Percentiles rank a stretch among this genome's conserved stretches.
Conservation (phyloP, 1,140 invertebrate species). For the Microplitis demolitor region DNA sequence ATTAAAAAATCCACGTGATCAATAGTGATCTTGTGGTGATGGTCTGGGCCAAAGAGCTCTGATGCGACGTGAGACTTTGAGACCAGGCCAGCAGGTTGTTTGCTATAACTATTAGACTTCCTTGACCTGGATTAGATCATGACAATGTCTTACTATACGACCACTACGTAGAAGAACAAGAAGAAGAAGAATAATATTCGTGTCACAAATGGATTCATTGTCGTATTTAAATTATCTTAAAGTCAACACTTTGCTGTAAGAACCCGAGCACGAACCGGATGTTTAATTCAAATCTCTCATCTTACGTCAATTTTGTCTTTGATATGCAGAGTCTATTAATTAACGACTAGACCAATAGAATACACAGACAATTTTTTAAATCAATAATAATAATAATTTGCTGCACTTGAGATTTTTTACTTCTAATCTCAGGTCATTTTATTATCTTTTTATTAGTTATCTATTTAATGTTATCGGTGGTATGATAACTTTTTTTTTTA, state of each 20-base stretch:
- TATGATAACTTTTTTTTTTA: too few relatives aligned
- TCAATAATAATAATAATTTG: too few relatives aligned
- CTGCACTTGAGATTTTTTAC: too few relatives aligned
- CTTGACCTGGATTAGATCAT: constrained; percentile 21
- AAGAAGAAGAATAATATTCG: neutral
- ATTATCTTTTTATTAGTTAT: too few relatives aligned
- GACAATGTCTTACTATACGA: neutral
- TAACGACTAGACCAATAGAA: too few relatives aligned
- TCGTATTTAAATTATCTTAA: neutral
- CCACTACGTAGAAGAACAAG: too few relatives aligned
- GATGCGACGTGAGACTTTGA: too few relatives aligned
- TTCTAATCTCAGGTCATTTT: too few relatives aligned
- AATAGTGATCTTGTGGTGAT: neutral
- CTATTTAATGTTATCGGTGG: too few relatives aligned
- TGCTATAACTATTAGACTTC: neutral
- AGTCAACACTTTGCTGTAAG: neutral
- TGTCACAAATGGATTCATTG: constrained; percentile 1
- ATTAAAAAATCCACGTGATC: constrained; percentile 7
- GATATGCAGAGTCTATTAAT: neutral
- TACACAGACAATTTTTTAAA: too few relatives aligned
- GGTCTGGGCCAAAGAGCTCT: too few relatives aligned
- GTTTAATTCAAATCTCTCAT: neutral
- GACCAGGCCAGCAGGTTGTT: neutral
- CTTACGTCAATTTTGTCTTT: neutral
- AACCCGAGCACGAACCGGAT: neutral